A percentile compares a stretch with the other conserved stretches of the same genome.
Evolutionary conservation across 2,113 vertebrate genomes (phyloP).

Genomic region (Pangasianodon hypophthalmus): DNA sequence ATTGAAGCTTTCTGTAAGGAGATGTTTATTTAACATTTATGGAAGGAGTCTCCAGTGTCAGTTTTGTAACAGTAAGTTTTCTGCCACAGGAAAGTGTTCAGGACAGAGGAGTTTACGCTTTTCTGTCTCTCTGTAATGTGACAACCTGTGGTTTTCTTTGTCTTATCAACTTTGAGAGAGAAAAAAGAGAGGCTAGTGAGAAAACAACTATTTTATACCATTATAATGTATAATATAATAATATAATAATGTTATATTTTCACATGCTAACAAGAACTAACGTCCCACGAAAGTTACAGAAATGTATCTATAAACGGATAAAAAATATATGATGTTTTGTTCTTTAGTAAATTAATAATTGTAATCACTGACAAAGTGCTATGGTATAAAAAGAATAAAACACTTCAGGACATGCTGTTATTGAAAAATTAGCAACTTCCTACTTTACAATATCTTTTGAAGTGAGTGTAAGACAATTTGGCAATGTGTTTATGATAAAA

Average conservation of each 20-base stretch:
- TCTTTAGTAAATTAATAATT: background rate
- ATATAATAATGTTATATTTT: background rate
- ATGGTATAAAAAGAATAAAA: background rate
- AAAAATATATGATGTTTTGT: background rate
- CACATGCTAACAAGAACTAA: background rate
- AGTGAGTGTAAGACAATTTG: background rate
- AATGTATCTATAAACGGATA: background rate
- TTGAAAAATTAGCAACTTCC: background rate
- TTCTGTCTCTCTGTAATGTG: background rate
- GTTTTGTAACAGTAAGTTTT: background rate
- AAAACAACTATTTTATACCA: background rate
- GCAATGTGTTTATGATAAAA: background rate
- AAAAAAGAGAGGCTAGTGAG: no score
- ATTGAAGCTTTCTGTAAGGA: background rate
- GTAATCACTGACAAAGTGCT: background rate
- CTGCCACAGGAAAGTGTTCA: background rate
- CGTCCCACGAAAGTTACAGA: background rate
- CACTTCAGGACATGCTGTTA: background rate
- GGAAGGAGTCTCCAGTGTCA: background rate
- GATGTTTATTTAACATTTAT: background rate
- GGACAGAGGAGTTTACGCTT: background rate
- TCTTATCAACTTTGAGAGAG: no score
- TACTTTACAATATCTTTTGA: background rate
- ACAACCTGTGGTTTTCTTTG: no score
- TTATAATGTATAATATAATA: background rate